phyloP scores from a whole-genome alignment of 2,888 invertebrate genomes.

The Ornithoptera priamus region DNA sequence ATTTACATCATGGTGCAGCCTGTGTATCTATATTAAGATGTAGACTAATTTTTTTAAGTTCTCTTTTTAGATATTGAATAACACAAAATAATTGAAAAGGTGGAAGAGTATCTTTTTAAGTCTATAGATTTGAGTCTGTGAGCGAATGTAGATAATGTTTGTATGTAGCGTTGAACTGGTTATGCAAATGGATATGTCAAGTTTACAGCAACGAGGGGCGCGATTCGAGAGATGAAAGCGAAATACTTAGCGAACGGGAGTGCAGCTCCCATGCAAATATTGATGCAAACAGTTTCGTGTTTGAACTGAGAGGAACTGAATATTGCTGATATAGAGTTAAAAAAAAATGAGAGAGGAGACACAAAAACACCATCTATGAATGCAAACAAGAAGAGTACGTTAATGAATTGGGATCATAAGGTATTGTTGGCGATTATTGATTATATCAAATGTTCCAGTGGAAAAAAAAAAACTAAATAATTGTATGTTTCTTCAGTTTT shows the following conservation, averaged over 20 bases:
- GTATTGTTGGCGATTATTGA: too few species aligned
- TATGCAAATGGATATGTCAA: constrained; percentile 27
- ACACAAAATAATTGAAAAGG: not conserved
- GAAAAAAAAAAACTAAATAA: too few species aligned
- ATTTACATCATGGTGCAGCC: too few species aligned
- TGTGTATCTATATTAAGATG: too few species aligned
- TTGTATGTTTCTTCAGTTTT: too few species aligned
- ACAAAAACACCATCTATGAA: not conserved
- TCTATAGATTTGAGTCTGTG: not conserved
- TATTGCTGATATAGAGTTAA: constrained; percentile 1
- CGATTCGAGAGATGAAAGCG: constrained; percentile 18
- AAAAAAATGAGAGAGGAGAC: not conserved
- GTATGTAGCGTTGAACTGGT: constrained; percentile 11
- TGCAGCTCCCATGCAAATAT: constrained; percentile 20
- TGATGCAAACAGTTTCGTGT: constrained; percentile 17
- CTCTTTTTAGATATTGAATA: not conserved
- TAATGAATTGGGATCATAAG: too few species aligned
- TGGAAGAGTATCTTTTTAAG: not conserved
- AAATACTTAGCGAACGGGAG: constrained; percentile 19
- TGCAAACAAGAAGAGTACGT: too few species aligned
- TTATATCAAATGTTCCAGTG: too few species aligned
- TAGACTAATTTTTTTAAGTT: not conserved
- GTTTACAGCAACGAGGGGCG: constrained; percentile 24
- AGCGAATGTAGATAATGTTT: constrained; percentile 12
- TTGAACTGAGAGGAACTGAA: constrained; percentile 17